Percentiles rank a stretch among this genome's conserved stretches.
Conservation (phyloP, 2,113 vertebrate species). For the Myrmecophaga tridactyla region DNA sequence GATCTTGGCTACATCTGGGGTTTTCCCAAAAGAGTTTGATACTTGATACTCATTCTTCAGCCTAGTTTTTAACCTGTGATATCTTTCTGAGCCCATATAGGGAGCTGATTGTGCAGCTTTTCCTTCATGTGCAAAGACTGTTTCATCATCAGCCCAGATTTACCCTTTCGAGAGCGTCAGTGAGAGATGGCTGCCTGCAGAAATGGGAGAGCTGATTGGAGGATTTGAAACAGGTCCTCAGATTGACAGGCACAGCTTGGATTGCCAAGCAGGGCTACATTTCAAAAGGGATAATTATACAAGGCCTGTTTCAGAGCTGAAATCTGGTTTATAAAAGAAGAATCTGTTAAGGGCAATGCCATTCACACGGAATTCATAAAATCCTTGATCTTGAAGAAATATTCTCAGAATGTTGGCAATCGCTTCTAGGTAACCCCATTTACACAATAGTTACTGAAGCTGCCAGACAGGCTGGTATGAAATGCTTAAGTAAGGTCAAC, state of each 20-base stretch:
- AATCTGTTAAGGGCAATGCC: constrained; percentile 31
- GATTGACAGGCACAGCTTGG: constrained; percentile 16
- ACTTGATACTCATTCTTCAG: constrained; percentile 49
- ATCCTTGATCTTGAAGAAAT: constrained; percentile 56
- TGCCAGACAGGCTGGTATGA: constrained; percentile 29
- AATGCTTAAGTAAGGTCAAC: constrained; percentile 49
- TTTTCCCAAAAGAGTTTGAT: constrained; percentile 64
- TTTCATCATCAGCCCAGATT: constrained; percentile 15
- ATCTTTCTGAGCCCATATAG: constrained; percentile 28
- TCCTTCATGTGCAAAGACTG: constrained; percentile 44
- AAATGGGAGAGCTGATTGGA: background rate
- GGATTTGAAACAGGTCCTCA: background rate
- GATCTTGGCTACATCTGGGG: constrained; percentile 37
- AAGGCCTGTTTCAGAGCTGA: constrained; percentile 46
- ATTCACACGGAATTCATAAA: constrained; percentile 40
- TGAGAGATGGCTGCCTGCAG: background rate
- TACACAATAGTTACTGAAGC: constrained; percentile 45
- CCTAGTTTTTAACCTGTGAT: constrained; percentile 41
- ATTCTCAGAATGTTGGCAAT: constrained; percentile 65
- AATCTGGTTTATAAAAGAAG: constrained; percentile 32
- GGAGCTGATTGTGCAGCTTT: constrained; percentile 14
- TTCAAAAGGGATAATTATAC: constrained; percentile 50
- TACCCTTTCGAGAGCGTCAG: constrained; percentile 42
- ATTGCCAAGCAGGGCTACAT: constrained; percentile 19
- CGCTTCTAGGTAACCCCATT: constrained; percentile 59